Percentiles rank a stretch among this genome's conserved stretches.
phyloP scores from a whole-genome alignment of 2,888 invertebrate species.

The Coecobrya sp. region DNA sequence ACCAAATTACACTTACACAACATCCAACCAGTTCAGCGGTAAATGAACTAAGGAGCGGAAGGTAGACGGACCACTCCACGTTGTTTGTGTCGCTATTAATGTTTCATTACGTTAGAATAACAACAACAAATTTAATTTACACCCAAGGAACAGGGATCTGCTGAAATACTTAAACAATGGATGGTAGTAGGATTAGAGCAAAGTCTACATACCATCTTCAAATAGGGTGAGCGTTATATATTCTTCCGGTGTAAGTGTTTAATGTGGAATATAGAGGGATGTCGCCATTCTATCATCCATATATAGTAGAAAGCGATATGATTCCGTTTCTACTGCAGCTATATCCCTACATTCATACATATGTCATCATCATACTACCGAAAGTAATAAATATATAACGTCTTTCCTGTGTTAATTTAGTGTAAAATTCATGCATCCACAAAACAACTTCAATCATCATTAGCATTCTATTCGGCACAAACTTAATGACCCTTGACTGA shows the following conservation, averaged over 20 bases:
- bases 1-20: too few relatives aligned
- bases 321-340: neutral
- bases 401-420: constrained; percentile 15
- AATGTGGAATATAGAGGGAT: too few relatives aligned
- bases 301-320: neutral
- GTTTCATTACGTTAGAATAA: neutral
- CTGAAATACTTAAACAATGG: neutral
- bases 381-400: neutral
- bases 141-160: neutral
- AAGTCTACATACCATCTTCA: neutral
- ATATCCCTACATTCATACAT: neutral
- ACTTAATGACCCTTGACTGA: constrained; percentile 63
- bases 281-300: neutral
- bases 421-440: constrained; percentile 49
- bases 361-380: neutral
- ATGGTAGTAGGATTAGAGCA: neutral
- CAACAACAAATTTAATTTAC: constrained; percentile 2
- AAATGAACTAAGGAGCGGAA: neutral
- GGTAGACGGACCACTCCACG: neutral
- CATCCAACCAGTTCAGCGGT: too few relatives aligned
- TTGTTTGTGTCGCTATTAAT: neutral
- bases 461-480: constrained; percentile 25
- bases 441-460: constrained; percentile 65
- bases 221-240: neutral
- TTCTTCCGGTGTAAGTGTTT: neutral